Percentiles rank a stretch among this genome's conserved stretches.
phyloP scores from a whole-genome alignment of 2,113 vertebrate genomes.

The Pedetes capensis region DNA sequence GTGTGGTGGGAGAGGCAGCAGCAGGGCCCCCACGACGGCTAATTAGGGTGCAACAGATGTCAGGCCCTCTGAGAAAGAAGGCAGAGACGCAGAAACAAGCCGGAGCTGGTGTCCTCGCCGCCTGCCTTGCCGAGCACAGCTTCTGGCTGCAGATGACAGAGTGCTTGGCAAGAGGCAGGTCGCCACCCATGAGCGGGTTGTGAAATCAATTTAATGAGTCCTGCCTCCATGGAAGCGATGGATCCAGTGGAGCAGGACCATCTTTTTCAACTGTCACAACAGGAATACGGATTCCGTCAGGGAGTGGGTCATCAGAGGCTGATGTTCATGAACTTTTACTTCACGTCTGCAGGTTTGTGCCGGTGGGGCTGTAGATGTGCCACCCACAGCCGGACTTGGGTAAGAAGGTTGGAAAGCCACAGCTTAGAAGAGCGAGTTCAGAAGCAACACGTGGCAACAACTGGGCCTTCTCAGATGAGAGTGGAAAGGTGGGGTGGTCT shows the following conservation, averaged over 20 bases:
- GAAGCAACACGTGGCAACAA: not conserved
- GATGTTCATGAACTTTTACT: not conserved
- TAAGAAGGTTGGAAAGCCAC: not conserved
- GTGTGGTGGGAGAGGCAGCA: not conserved
- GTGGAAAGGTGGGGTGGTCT: not conserved
- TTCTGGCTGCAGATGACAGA: not conserved
- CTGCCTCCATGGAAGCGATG: not conserved
- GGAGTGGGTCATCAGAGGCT: not conserved
- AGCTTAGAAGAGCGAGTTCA: too few species aligned
- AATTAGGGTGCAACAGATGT: not conserved
- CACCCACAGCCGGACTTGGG: not conserved
- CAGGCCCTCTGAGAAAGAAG: not conserved
- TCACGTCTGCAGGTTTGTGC: not conserved
- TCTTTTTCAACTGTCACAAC: not conserved
- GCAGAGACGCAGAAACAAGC: not conserved
- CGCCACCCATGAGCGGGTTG: slow-evolving; percentile 21
- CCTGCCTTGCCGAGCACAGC: not conserved
- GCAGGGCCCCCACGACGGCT: not conserved
- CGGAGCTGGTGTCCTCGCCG: not conserved
- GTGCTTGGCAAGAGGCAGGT: not conserved
- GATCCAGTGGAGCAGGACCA: not conserved
- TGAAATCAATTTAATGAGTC: slow-evolving; percentile 62
- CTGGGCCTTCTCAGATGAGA: not conserved
- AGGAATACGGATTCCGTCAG: not conserved
- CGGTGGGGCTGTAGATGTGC: not conserved